Evolutionary conservation across 2,888 invertebrate species (phyloP).

Genomic region (Hypena proboscidalis): DNA sequence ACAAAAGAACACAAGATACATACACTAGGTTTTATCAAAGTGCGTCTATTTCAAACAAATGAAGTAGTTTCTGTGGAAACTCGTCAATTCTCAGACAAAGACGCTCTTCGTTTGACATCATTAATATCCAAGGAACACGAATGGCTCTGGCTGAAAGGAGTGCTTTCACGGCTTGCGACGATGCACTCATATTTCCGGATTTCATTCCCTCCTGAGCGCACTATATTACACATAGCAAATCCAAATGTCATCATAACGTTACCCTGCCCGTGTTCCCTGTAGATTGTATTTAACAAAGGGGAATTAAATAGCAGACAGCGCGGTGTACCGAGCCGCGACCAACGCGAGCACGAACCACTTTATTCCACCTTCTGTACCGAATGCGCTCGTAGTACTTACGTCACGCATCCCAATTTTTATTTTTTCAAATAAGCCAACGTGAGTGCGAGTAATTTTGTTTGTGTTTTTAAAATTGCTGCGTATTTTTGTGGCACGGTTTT

Average conservation of each 20-base stretch:
- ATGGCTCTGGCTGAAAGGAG: slow-evolving; percentile 49
- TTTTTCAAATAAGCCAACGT: slow-evolving; percentile 43
- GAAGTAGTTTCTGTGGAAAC: slow-evolving; percentile 50
- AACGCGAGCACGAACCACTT: slow-evolving; percentile 60
- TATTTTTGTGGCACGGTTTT: slow-evolving; percentile 29
- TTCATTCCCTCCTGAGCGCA: slow-evolving; percentile 58
- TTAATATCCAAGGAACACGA: slow-evolving; percentile 60
- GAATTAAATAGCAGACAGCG: slow-evolving; percentile 71
- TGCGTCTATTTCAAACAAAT: slow-evolving; percentile 47
- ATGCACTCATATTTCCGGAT: slow-evolving; percentile 70
- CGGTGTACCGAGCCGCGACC: slow-evolving; percentile 65
- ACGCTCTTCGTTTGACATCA: slow-evolving; percentile 56
- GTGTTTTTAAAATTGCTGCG: slow-evolving; percentile 40
- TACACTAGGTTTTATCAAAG: slow-evolving; percentile 25
- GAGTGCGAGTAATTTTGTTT: slow-evolving; percentile 46
- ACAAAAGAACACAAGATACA: slow-evolving; percentile 16
- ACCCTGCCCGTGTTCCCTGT: slow-evolving; percentile 64
- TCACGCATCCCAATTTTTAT: slow-evolving; percentile 47
- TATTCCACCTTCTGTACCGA: slow-evolving; percentile 51
- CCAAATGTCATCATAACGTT: slow-evolving; percentile 70
- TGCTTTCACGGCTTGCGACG: slow-evolving; percentile 51
- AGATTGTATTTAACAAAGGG: slow-evolving; percentile 74
- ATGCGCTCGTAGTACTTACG: slow-evolving; percentile 45
- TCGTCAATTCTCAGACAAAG: slow-evolving; percentile 61
- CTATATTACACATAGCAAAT: slow-evolving; percentile 61